Evolutionary conservation across 1,140 invertebrate species (phyloP).

Genomic region (Octopus sinensis): DNA sequence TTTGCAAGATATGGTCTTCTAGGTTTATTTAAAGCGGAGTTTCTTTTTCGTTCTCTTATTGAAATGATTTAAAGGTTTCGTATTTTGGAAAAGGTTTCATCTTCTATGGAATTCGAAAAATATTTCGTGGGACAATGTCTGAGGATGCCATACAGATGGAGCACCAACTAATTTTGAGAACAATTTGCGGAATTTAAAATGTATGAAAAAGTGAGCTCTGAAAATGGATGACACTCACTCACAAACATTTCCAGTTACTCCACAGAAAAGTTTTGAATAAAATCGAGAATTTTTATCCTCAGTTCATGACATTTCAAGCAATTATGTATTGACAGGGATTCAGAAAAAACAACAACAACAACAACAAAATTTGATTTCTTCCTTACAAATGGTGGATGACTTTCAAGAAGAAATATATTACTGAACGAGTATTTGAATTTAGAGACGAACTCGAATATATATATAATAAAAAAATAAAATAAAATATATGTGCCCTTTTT

Average conservation of each 20-base stretch:
- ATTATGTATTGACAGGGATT: slow-evolving; percentile 1
- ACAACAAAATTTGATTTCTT: not conserved
- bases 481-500: no score
- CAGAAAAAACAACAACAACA: not conserved
- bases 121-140: not conserved
- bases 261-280: not conserved
- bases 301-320: not conserved
- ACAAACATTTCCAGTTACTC: not conserved
- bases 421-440: slow-evolving; percentile 8
- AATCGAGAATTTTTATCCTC: not conserved
- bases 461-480: no score
- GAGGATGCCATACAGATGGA: not conserved
- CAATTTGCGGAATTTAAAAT: not conserved
- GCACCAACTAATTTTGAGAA: not conserved
- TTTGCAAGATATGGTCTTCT: slow-evolving; percentile 1
- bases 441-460: not conserved
- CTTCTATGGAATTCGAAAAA: not conserved
- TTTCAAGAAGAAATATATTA: slow-evolving; percentile 4
- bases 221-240: slow-evolving; percentile 4
- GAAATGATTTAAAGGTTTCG: not conserved
- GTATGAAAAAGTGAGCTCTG: not conserved
- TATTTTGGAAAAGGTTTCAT: not conserved
- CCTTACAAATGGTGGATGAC: not conserved
- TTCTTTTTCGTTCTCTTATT: slow-evolving; percentile 4
- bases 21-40: slow-evolving; percentile 4